Conservation (phyloP, 1,140 invertebrate genomes). For the Pissodes strobi region DNA sequence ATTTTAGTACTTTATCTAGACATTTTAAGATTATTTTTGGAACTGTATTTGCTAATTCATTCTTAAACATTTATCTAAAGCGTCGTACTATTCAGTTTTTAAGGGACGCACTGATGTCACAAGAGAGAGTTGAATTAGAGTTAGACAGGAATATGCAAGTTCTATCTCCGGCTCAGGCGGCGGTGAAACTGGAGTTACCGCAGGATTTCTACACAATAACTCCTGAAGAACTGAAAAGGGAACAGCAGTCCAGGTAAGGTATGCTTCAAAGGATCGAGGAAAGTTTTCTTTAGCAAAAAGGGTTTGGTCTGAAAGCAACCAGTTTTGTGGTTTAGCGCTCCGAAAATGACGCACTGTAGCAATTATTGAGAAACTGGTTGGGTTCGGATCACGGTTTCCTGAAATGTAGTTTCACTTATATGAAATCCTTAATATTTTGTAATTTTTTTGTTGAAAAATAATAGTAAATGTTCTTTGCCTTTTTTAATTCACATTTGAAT, state of each 20-base stretch:
- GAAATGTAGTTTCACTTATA: too few relatives aligned
- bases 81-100: conserved; percentile 60
- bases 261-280: background rate
- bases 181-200: conserved; percentile 72
- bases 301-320: too few relatives aligned
- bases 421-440: too few relatives aligned
- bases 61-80: background rate
- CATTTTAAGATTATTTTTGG: conserved; percentile 11
- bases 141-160: conserved; percentile 85
- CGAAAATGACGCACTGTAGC: too few relatives aligned
- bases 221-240: conserved; percentile 80
- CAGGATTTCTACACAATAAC: conserved; percentile 80
- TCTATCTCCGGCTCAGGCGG: conserved; percentile 76
- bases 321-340: too few relatives aligned
- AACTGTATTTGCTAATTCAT: too few relatives aligned
- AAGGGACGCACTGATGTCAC: conserved; percentile 72
- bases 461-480: too few relatives aligned
- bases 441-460: too few relatives aligned
- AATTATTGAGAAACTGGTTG: too few relatives aligned
- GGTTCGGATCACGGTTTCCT: too few relatives aligned
- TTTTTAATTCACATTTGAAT: too few relatives aligned
- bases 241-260: conserved; percentile 73
- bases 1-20: too few relatives aligned
- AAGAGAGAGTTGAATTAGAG: conserved; percentile 81
- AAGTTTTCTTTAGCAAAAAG: conserved; percentile 3